A percentile compares a stretch with the other conserved stretches of the same genome.
These are phyloP conservation scores for Pocillopora meandrina DNA, from an alignment of 92 coral and sea anemone species.

Conservation along the genomic window DNA sequence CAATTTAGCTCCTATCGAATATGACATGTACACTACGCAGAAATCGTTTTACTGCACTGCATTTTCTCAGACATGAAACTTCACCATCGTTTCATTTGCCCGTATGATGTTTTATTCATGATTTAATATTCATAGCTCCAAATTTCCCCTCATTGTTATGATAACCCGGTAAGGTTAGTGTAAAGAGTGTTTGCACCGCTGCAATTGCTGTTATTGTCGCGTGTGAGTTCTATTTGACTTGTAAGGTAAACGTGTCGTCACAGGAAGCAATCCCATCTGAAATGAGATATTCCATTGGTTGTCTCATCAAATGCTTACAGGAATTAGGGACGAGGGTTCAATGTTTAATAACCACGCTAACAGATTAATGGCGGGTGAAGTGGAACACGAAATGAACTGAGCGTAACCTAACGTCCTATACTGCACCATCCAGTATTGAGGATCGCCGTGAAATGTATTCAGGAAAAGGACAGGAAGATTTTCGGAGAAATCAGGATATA, in stretches of 20 bases:
- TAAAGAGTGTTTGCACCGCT: not conserved
- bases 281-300: constrained; percentile 4
- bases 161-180: not conserved
- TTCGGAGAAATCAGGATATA: not conserved
- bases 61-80: not conserved
- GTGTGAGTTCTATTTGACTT: constrained; percentile 1
- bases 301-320: not conserved
- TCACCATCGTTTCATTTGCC: not conserved
- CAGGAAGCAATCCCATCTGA: constrained; percentile 26
- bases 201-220: not conserved
- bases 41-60: not conserved
- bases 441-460: not conserved
- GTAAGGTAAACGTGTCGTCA: constrained; percentile 17
- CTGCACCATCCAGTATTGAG: not conserved
- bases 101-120: not conserved
- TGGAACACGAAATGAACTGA: not conserved
- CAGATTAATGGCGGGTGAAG: constrained; percentile 9
- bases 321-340: constrained; percentile 10
- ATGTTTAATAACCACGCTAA: not conserved
- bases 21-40: not conserved
- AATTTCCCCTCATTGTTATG: not conserved
- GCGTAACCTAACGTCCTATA: not conserved
- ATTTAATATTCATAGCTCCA: not conserved
- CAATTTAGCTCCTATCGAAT: not conserved
- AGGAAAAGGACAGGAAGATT: not conserved